These are phyloP conservation scores for Mustela nigripes DNA, from an alignment of 2,113 vertebrate species.

Conservation along the genomic window DNA sequence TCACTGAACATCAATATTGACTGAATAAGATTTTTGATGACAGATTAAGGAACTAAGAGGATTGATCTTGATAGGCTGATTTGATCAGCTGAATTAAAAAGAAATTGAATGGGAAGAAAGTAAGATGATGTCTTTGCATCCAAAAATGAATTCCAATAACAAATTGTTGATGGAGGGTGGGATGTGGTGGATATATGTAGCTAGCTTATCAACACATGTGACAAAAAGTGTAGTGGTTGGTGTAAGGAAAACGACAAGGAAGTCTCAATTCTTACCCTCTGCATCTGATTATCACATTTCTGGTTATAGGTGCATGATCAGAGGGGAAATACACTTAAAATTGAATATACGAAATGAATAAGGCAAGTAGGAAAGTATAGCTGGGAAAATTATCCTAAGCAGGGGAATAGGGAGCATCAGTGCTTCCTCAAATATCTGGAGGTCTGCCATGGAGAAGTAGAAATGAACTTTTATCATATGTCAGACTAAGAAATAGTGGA, in stretches of 20 bases:
- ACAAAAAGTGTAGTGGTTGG: not conserved
- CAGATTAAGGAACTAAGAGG: slow-evolving; percentile 3
- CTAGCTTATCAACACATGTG: not conserved
- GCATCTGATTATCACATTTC: not conserved
- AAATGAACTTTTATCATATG: not conserved
- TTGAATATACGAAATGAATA: not conserved
- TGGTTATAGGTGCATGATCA: not conserved
- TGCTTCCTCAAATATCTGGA: not conserved
- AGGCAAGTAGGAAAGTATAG: not conserved
- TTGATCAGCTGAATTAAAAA: not conserved
- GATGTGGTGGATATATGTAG: not conserved
- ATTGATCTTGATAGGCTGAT: not conserved
- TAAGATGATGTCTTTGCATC: not conserved
- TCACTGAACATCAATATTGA: not conserved
- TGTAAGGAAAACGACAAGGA: not conserved
- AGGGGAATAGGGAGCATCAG: not conserved
- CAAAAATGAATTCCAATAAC: not conserved
- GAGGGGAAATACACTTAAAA: not conserved
- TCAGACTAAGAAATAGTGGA: not conserved
- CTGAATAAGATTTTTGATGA: not conserved
- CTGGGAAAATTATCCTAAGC: not conserved
- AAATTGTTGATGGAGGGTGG: not conserved
- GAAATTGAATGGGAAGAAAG: not conserved
- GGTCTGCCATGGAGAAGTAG: not conserved
- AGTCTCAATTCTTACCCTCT: not conserved